Percentiles rank a stretch among this genome's conserved stretches.
These are phyloP conservation scores for Danio kyathit DNA, from an alignment of 2,797 vertebrate species.

Conservation along the genomic window DNA sequence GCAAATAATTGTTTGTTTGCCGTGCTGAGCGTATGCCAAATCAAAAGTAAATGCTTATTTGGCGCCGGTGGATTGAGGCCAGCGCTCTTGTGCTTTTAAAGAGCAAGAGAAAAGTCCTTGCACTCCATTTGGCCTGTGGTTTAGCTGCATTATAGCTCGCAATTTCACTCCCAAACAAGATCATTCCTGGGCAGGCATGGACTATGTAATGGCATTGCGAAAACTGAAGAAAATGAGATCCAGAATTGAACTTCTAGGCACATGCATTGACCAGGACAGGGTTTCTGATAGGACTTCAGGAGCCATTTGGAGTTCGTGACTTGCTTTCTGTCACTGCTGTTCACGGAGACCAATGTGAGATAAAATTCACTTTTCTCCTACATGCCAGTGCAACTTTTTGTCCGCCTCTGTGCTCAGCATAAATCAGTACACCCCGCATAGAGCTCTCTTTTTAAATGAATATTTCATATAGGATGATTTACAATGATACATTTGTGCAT, in stretches of 20 bases:
- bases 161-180: not conserved
- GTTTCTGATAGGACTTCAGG: not conserved
- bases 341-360: not conserved
- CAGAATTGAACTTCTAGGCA: not conserved
- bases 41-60: constrained; percentile 25
- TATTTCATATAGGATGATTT: no score
- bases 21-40: constrained; percentile 55
- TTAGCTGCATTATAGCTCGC: not conserved
- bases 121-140: constrained; percentile 10
- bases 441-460: no score
- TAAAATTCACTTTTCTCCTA: not conserved
- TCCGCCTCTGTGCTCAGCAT: no score
- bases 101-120: constrained; percentile 7
- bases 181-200: not conserved
- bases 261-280: not conserved
- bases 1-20: constrained; percentile 63
- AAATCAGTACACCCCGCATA: no score
- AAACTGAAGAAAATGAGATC: not conserved
- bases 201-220: not conserved
- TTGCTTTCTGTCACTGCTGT: not conserved
- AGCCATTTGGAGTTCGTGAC: not conserved
- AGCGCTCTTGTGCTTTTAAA: not conserved
- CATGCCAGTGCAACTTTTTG: not conserved
- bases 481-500: no score
- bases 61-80: not conserved